Base-by-base conservation (phyloP, 2,113 vertebrate species). In the Peromyscus californicus region DNA sequence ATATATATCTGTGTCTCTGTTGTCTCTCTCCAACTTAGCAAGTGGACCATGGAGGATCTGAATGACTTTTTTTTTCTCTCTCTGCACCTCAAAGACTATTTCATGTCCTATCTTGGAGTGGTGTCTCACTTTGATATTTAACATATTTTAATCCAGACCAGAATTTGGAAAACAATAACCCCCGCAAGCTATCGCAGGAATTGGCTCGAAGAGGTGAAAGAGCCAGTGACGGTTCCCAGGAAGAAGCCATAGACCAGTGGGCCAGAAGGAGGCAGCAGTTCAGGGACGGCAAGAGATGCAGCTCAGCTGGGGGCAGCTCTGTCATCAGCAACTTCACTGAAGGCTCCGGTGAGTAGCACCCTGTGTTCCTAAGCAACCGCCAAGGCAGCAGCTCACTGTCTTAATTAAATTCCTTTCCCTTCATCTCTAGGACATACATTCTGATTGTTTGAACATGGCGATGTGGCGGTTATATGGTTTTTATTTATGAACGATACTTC, bases 301-400 rank as follows among this genome's bases (percentile, higher is more conserved):
- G 98, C 96, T 99, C 99, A 33, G 95, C 98, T 22, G 99, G 99
- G 83, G 99, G 98, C 65, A 99, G 98, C 70, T 99, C 99, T 6
- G 97, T 99, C 39, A 98, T 99, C 97, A 99, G 99, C 83, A 99
- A 98, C 88, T 98, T 99, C 96, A 99, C 99, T 0, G 99, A 99
- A 85, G 99, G 99, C 94, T 99, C 99, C 93, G 97, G 99, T 99
- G 95, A 98, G 98, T 98, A 16, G 54, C 12, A 54, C 54, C 57
- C 4, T 92, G 83, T 7, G 57, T 91, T 89, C n/a, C 42, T 80
- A 84, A 89, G 59, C 69, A 29, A 48, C 33, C 87, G 17, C 33
- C 70, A 74, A 95, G n/a, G 12, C 79, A 75, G 11, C 5, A 24
- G 12, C 21, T 92, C 74, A 13, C n/a, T 72, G 54, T 31, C 48